Conservation (phyloP, 2,113 vertebrate genomes). For the Gobio gobio region DNA sequence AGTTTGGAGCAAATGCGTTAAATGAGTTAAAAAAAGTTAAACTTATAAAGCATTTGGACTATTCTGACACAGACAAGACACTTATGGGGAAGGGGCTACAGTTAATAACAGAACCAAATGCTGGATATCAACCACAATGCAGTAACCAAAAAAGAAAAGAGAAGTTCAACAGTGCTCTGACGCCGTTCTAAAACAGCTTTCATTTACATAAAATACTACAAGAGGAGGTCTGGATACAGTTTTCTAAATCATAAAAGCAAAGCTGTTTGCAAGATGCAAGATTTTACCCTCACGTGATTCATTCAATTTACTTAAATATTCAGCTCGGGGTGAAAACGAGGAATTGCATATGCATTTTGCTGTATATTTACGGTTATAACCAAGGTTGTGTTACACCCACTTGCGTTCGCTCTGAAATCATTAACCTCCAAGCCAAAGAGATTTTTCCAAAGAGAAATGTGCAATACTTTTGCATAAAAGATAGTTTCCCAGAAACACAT, state of each 20-base stretch:
- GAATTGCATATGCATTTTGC: constrained; percentile 29
- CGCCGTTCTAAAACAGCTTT: constrained; percentile 28
- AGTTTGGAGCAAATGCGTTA: constrained; percentile 25
- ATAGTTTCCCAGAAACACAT: not conserved
- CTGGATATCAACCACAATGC: not conserved
- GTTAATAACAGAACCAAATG: not conserved
- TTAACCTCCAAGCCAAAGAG: not conserved
- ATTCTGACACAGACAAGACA: constrained; percentile 26
- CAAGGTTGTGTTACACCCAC: not conserved
- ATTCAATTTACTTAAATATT: not conserved
- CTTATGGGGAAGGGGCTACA: not conserved
- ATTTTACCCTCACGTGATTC: constrained; percentile 4
- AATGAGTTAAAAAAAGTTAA: too few species aligned
- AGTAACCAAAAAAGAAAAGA: not conserved
- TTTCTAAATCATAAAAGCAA: constrained; percentile 3
- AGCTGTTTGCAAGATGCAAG: constrained; percentile 4
- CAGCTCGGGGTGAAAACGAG: not conserved
- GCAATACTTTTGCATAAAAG: constrained; percentile 53
- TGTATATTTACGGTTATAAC: not conserved
- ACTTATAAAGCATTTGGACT: constrained; percentile 30
- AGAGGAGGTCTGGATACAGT: not conserved
- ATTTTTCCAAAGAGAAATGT: constrained; percentile 48
- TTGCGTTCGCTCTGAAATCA: constrained; percentile 14
- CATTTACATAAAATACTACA: constrained; percentile 26
- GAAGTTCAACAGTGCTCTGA: constrained; percentile 6